Evolutionary conservation across 2,113 vertebrate species (phyloP).

Genomic region (Ranitomeya imitator): DNA sequence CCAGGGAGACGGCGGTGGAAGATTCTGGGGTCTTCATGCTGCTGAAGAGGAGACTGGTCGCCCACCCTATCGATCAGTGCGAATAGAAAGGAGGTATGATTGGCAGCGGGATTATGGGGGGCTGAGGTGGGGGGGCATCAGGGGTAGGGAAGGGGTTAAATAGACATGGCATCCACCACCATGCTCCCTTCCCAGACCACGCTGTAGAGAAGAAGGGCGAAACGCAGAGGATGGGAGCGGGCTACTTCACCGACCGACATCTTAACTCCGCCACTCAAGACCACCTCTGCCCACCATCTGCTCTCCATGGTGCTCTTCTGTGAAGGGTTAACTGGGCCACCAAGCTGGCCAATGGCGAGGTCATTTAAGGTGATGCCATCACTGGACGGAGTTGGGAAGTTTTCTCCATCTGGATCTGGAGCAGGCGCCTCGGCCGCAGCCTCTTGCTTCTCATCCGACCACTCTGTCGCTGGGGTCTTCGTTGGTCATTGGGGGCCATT

Average conservation of each 20-base stretch:
- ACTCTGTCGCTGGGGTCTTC: too few species aligned
- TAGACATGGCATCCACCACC: not conserved
- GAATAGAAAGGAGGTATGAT: constrained; percentile 35
- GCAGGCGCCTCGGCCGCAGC: too few species aligned
- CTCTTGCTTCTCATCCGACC: too few species aligned
- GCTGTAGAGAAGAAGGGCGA: not conserved
- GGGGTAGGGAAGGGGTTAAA: not conserved
- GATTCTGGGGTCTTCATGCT: constrained; percentile 32
- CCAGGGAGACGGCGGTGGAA: not conserved
- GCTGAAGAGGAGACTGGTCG: constrained; percentile 12
- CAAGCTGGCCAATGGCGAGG: not conserved
- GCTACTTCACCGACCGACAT: not conserved
- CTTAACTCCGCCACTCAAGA: not conserved
- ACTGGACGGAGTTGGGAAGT: too few species aligned
- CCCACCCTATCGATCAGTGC: not conserved
- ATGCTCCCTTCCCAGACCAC: not conserved
- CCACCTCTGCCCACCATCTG: not conserved
- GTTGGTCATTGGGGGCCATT: too few species aligned
- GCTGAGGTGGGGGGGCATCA: not conserved
- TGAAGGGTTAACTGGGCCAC: not conserved
- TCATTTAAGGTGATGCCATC: not conserved
- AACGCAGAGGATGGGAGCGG: not conserved
- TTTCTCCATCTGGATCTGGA: too few species aligned
- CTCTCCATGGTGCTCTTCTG: not conserved
- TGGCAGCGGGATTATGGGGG: not conserved